These are phyloP conservation scores for Rhynchonema sp. DNA, from an alignment of 2,888 invertebrate species.

Conservation along the genomic window DNA sequence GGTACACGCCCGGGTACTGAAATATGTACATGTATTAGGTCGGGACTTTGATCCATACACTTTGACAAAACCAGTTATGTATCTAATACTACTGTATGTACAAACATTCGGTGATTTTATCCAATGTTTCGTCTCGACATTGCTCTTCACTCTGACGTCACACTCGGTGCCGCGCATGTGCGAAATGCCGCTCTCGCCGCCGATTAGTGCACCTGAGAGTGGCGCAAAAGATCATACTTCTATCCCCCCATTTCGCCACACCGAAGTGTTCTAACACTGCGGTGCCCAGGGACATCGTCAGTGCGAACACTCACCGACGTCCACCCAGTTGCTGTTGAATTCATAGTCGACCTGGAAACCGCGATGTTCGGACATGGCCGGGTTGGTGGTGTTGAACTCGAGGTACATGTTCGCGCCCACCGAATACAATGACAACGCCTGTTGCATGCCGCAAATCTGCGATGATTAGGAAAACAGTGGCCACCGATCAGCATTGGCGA, in stretches of 20 bases:
- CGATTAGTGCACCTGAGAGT: conserved; percentile 11
- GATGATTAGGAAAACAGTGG: neutral
- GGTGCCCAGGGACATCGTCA: too few species aligned
- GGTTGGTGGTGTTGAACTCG: conserved; percentile 26
- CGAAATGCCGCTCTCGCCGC: conserved; percentile 12
- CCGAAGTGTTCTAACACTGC: too few species aligned
- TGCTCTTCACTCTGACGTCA: conserved; percentile 40
- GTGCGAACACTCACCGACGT: conserved; percentile 61
- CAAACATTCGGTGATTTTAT: conserved; percentile 30
- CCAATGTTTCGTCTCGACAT: conserved; percentile 29
- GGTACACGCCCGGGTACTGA: conserved; percentile 30
- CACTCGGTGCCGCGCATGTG: conserved; percentile 46
- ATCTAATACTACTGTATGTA: neutral
- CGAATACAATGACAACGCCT: conserved; percentile 17
- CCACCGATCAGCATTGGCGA: too few species aligned
- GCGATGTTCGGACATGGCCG: conserved; percentile 62
- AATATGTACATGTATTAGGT: conserved; percentile 2
- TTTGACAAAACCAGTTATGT: neutral
- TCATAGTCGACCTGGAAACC: conserved; percentile 96
- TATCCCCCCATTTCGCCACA: too few species aligned
- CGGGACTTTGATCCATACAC: too few species aligned
- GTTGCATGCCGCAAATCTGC: conserved; percentile 25
- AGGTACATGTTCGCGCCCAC: conserved; percentile 13
- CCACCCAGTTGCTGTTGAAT: conserved; percentile 94
- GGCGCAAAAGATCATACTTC: too few species aligned